Percentiles rank a stretch among this genome's conserved stretches.
Evolutionary conservation across 2,797 vertebrate species (phyloP).

Genomic region (Acanthopagrus latus): DNA sequence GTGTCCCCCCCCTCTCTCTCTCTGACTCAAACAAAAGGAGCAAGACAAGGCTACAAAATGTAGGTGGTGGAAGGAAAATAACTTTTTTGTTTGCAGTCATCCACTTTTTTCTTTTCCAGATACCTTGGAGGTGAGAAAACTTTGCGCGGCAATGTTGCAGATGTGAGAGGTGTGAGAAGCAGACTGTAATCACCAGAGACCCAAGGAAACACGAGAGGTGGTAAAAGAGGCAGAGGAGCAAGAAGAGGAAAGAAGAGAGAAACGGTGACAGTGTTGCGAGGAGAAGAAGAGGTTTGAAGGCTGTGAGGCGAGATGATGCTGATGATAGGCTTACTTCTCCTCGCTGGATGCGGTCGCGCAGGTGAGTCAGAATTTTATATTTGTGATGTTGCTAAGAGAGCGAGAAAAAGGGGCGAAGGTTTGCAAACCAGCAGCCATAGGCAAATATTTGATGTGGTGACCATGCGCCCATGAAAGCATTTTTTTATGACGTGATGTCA

Average conservation of each 20-base stretch:
- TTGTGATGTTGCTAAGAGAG: conserved; percentile 42
- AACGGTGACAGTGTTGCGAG: neutral
- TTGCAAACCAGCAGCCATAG: conserved; percentile 13
- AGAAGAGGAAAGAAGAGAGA: conserved; percentile 4
- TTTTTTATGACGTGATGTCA: conserved; percentile 51
- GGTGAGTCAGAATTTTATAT: conserved; percentile 63
- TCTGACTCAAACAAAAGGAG: conserved; percentile 57
- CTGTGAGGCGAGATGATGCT: conserved; percentile 32
- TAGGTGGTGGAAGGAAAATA: conserved; percentile 31
- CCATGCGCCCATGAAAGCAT: conserved; percentile 53
- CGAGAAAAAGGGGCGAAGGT: conserved; percentile 2
- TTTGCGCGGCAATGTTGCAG: conserved; percentile 49
- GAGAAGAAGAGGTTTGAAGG: neutral
- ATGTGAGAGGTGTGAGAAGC: conserved; percentile 27
- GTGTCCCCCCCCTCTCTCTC: conserved; percentile 38
- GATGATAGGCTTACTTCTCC: conserved; percentile 35
- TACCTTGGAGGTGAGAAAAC: conserved; percentile 48
- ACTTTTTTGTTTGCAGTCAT: conserved; percentile 31
- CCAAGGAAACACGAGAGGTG: conserved; percentile 19
- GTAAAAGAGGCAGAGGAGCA: conserved; percentile 3
- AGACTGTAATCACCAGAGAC: conserved; percentile 18
- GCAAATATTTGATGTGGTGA: conserved; percentile 59
- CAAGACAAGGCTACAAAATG: conserved; percentile 40
- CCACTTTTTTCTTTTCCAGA: conserved; percentile 57
- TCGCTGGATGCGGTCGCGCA: conserved; percentile 43